Conservation (phyloP, 2,113 vertebrate genomes). For the Paramisgurnus dabryanus region DNA sequence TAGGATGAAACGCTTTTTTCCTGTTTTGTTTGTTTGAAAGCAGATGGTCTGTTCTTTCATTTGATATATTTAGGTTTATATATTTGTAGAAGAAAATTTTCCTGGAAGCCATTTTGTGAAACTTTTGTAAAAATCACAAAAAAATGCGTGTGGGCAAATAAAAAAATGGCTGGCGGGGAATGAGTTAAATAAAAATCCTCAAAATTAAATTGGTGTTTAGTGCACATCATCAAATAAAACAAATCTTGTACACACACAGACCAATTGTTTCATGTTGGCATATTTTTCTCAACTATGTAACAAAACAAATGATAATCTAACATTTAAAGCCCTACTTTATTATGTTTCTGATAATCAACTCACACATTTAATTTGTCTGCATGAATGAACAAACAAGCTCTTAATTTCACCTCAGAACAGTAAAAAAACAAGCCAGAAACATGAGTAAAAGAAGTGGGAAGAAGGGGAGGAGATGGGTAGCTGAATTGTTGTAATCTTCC, state of each 20-base stretch:
- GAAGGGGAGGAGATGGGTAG: not conserved
- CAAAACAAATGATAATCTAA: not conserved
- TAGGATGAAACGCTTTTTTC: no score
- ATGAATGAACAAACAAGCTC: not conserved
- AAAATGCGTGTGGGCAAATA: no score
- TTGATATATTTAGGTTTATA: no score
- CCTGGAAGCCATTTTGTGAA: no score
- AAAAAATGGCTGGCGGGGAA: no score
- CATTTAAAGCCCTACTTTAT: not conserved
- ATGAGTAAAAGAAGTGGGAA: not conserved
- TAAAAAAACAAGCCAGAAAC: not conserved
- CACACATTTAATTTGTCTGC: not conserved
- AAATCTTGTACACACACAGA: not conserved
- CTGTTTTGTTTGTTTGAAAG: no score
- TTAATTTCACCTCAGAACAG: not conserved
- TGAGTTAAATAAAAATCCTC: no score
- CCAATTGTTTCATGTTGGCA: not conserved
- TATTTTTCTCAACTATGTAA: not conserved
- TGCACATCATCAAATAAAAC: not conserved
- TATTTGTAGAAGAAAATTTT: no score
- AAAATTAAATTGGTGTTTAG: no score
- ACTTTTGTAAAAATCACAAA: no score
- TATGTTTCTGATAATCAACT: not conserved
- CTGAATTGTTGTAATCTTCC: constrained; percentile 2
- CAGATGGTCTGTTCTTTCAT: no score